Base-by-base conservation (phyloP, 2,888 invertebrate genomes). In the Mechanitis mazaeus region DNA sequence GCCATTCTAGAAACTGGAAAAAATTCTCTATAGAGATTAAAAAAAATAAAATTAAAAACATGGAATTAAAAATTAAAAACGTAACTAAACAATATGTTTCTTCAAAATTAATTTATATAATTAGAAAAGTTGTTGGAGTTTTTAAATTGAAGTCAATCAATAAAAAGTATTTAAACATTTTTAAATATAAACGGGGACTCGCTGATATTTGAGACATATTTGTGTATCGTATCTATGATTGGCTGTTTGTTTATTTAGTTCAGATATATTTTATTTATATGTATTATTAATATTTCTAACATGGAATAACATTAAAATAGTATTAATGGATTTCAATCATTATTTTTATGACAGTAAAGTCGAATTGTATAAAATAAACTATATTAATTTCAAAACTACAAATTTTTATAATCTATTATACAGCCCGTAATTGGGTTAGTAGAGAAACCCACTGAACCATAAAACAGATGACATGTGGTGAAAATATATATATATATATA, bases 351-450 rank as follows among this genome's bases (percentile, higher is more conserved):
- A 9, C 9, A 7, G 6, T 50, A 50, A 50, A 31, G 31, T 50
- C 50, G 28, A 7, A 31, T 31, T 50, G 28, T 20, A 31, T 50
- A 42, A 9, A 20, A 20, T 20, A 20, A 20, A 20, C 20, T 20
- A 20, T 20, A 3, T 42, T 42, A 9, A 42, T 42, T 42, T 7
- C 61, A 47, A 61, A 63, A 59, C 38, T 46, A 38, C 1, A 12
- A 50, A 42, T 50, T 60, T 66, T 66, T 64, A 64, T 59, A 50
- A 60, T 54, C 57, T 47, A 45, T 61, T 64, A 61, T 54, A 59
- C 56, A 58, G 33, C 9, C 12, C 35, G 38, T 55, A 63, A 63
- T 63, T 56, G 12, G 63, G 63, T 63, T 60, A 58, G 56, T 59
- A 38, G 60, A 50, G 55, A 62, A 57, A 57, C 55, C 62, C 56